Percentiles rank a stretch among this genome's conserved stretches.
These are phyloP conservation scores for Chloromyia formosa DNA, from an alignment of 2,888 invertebrate genomes.

Conservation along the genomic window DNA sequence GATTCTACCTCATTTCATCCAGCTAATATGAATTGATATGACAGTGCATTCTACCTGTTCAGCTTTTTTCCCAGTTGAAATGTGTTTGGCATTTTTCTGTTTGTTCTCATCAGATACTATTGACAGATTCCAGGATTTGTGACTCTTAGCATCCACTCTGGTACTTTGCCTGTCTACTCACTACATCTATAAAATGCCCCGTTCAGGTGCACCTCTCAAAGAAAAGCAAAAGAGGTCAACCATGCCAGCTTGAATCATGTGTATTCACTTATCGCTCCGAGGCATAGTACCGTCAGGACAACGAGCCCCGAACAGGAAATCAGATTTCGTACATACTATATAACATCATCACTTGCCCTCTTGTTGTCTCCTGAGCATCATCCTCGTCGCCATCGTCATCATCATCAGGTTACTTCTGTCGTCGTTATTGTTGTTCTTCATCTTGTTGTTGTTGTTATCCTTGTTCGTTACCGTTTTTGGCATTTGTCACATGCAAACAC, in stretches of 20 bases:
- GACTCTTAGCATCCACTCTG: background rate
- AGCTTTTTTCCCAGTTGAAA: too few species aligned
- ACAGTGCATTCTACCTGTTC: too few species aligned
- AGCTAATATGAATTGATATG: too few species aligned
- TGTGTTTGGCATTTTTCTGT: background rate
- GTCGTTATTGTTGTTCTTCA: conserved; percentile 20
- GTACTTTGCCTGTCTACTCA: background rate
- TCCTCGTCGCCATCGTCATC: background rate
- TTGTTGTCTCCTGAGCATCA: background rate
- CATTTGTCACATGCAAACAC: conserved; percentile 50
- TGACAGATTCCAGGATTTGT: background rate
- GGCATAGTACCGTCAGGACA: background rate
- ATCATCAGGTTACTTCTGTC: conserved; percentile 11
- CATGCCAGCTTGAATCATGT: conserved; percentile 9
- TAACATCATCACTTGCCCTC: conserved; percentile 28
- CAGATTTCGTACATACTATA: background rate
- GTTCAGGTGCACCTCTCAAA: conserved; percentile 1
- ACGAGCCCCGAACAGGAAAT: background rate
- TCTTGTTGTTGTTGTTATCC: conserved; percentile 31
- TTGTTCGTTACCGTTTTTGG: conserved; percentile 45
- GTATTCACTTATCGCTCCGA: conserved; percentile 16
- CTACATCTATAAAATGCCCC: background rate
- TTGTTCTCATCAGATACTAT: background rate
- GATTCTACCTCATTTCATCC: too few species aligned
- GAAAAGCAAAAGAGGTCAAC: background rate